A percentile compares a stretch with the other conserved stretches of the same genome.
These are phyloP conservation scores for Lampris megalopsis DNA, from an alignment of 2,113 vertebrate genomes.

Conservation along the genomic window DNA sequence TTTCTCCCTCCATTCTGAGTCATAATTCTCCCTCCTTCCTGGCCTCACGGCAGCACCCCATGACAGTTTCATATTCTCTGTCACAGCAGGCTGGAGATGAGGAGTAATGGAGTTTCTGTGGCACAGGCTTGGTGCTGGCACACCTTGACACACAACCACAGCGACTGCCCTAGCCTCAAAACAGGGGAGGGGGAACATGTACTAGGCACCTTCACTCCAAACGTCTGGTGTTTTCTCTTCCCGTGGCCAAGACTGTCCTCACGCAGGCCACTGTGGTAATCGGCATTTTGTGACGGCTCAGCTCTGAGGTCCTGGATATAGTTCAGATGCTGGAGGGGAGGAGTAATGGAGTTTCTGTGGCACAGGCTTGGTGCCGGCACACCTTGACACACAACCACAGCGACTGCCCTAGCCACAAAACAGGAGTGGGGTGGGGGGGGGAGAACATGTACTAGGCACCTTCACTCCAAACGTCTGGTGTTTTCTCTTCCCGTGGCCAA, in stretches of 20 bases:
- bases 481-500: too few species aligned
- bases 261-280: slow-evolving; percentile 45
- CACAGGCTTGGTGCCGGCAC: too few species aligned
- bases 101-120: slow-evolving; percentile 68
- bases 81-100: slow-evolving; percentile 54
- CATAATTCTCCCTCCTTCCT: slow-evolving; percentile 68
- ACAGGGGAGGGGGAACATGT: neutral
- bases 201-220: slow-evolving; percentile 66
- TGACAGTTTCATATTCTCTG: slow-evolving; percentile 63
- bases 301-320: slow-evolving; percentile 42
- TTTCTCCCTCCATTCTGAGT: slow-evolving; percentile 68
- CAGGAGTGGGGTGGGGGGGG: too few species aligned
- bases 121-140: slow-evolving; percentile 37
- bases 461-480: too few species aligned
- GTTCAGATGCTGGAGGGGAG: slow-evolving; percentile 28
- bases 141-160: slow-evolving; percentile 43
- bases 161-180: slow-evolving; percentile 35
- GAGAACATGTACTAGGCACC: too few species aligned
- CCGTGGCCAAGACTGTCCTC: slow-evolving; percentile 45
- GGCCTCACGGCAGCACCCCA: slow-evolving; percentile 42
- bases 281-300: slow-evolving; percentile 60
- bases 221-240: slow-evolving; percentile 52
- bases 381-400: too few species aligned
- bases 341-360: too few species aligned
- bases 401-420: too few species aligned